These are phyloP conservation scores for Labeo rohita DNA, from an alignment of 2,113 vertebrate genomes.

Conservation along the genomic window DNA sequence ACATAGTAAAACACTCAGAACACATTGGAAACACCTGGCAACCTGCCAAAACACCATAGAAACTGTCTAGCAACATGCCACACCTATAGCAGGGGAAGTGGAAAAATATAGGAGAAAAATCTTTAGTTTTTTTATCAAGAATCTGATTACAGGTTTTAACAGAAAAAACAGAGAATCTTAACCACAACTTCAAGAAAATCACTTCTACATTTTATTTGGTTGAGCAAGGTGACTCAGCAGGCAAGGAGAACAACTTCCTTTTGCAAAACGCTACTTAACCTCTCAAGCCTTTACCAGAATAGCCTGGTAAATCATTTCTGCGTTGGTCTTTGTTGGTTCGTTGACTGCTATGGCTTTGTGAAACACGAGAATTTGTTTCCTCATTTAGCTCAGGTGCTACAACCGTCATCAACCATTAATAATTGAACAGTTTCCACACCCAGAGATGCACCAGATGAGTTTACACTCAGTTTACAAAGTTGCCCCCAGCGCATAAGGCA, in stretches of 20 bases:
- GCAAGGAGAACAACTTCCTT: too few relatives aligned
- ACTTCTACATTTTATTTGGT: not conserved
- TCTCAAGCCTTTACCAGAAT: not conserved
- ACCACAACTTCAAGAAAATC: not conserved
- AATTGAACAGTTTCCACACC: slow-evolving; percentile 66
- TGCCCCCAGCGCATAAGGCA: not conserved
- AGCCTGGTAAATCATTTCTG: slow-evolving; percentile 41
- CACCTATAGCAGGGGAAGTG: not conserved
- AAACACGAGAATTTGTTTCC: slow-evolving; percentile 47
- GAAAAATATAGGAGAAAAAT: not conserved
- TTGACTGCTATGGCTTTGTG: slow-evolving; percentile 15
- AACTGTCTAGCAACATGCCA: not conserved
- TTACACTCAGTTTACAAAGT: slow-evolving; percentile 47
- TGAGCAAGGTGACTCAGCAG: not conserved
- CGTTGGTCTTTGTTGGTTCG: slow-evolving; percentile 30
- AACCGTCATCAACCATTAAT: slow-evolving; percentile 56
- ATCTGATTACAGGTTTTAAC: not conserved
- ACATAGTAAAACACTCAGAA: not conserved
- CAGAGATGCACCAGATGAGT: slow-evolving; percentile 8
- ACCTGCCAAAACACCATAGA: not conserved
- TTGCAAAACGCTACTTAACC: slow-evolving; percentile 49
- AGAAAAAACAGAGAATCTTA: not conserved
- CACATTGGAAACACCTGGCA: not conserved
- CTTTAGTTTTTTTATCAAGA: not conserved
- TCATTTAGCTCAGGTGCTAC: slow-evolving; percentile 53